Base-by-base conservation (phyloP, 2,888 invertebrate genomes). In the Dusona sp. region DNA sequence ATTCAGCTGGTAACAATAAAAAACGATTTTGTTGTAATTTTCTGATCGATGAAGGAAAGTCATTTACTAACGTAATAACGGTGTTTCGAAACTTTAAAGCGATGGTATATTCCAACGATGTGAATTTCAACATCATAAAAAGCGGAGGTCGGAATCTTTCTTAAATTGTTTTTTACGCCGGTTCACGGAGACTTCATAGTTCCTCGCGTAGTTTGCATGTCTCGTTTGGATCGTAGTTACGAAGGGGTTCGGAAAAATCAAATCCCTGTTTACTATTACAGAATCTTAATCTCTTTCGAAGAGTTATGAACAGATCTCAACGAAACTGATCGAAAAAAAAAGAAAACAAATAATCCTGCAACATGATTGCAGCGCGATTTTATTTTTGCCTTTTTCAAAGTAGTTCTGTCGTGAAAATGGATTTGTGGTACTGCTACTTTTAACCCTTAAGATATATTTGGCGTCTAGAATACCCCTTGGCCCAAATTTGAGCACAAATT, bases 151-250 rank as follows among this genome's bases (percentile, higher is more conserved):
- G 11, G 22, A 54, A 54, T 57, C 16, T 61, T 25, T 22, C 11
- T 11, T 1, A 22, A 61, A 61, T 3, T 57, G 25, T 29, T 61
- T 11, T 61, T 3, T 6, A 25, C 45, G 25, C 75, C 65, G 33
- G 33, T 36, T 13, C n/a, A 67, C n/a, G 73, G 65, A 81, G 77
- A 81, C 77, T 85, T 74, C 78, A 81, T 81, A 81, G 68, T 85
- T 79, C 85, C 85, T 85, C 81, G 80, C 19, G 73, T 85, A 85
- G 78, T 73, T 77, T 85, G 85, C 85, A 85, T 85, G 85, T 33
- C 73, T 85, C 57, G 77, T 67, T 84, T 29, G 42, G 77, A 67
- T 77, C 54, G 73, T 75, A 85, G 78, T 82, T 74, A 36, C 11
- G 4, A n/a, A 51, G 29, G n/a, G 33, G 16, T 38, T 61, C 29